Conservation (phyloP, 2,888 invertebrate genomes). For the Lasioglossum figueresi region DNA sequence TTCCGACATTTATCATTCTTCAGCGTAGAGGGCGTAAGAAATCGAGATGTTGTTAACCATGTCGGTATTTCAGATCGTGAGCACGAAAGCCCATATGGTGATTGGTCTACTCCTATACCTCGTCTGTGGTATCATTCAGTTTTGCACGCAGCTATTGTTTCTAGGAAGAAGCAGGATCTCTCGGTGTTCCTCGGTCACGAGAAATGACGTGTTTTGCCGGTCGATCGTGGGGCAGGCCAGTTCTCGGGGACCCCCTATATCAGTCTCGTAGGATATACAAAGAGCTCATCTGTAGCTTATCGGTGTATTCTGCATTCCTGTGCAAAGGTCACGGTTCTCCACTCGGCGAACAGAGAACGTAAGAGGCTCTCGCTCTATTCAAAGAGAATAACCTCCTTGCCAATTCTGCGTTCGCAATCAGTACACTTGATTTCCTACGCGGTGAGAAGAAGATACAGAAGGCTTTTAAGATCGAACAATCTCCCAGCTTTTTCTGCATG, state of each 20-base stretch:
- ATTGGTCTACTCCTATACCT: too few relatives aligned
- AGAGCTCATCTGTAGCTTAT: slow-evolving; percentile 29
- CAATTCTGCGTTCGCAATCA: not conserved
- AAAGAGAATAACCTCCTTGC: slow-evolving; percentile 64
- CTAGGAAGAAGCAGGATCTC: not conserved
- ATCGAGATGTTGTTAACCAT: too few relatives aligned
- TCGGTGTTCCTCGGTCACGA: slow-evolving; percentile 24
- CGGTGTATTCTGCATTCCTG: slow-evolving; percentile 9
- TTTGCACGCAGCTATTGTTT: slow-evolving; percentile 1
- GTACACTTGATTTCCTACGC: not conserved
- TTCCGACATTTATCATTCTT: too few relatives aligned
- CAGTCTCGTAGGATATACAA: slow-evolving; percentile 67
- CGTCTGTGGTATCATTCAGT: not conserved
- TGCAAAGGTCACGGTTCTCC: not conserved
- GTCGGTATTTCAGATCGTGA: too few relatives aligned
- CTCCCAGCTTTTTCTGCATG: not conserved
- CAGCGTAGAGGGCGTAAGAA: too few relatives aligned
- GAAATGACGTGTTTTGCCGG: slow-evolving; percentile 61
- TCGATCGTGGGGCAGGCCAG: slow-evolving; percentile 82
- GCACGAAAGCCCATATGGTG: too few relatives aligned
- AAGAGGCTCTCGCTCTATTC: not conserved
- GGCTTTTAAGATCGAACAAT: not conserved
- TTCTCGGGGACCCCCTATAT: slow-evolving; percentile 80
- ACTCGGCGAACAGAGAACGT: not conserved
- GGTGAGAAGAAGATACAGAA: not conserved